Evolutionary conservation across 1,140 invertebrate genomes (phyloP).

Genomic region (Odontomachus brunneus): DNA sequence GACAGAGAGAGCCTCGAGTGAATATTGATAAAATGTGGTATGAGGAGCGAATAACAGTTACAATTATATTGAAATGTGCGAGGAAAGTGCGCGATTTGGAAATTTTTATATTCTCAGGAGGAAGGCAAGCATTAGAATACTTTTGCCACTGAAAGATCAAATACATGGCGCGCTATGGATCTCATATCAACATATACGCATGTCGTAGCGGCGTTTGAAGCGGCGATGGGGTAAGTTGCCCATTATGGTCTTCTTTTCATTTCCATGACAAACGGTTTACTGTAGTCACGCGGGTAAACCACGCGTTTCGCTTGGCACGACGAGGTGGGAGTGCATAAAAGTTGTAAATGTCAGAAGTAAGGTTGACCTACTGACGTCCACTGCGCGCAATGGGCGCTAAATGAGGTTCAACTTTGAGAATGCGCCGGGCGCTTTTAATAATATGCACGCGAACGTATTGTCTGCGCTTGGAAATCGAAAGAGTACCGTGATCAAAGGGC

Average conservation of each 20-base stretch:
- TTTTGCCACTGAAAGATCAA: no score
- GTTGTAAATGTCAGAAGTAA: conserved; percentile 36
- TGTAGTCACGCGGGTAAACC: conserved; percentile 8
- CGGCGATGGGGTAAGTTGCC: background rate
- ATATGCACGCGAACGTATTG: conserved; percentile 44
- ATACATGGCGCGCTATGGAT: no score
- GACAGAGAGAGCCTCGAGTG: no score
- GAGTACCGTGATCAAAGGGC: conserved; percentile 41
- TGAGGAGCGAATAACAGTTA: no score
- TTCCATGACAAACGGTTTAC: conserved; percentile 21
- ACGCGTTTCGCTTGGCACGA: background rate
- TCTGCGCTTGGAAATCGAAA: conserved; percentile 38
- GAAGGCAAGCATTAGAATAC: no score
- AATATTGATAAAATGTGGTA: no score
- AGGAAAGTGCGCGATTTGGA: no score
- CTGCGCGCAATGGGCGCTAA: conserved; percentile 8
- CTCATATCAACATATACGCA: no score
- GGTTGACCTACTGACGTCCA: conserved; percentile 32
- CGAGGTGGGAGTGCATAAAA: background rate
- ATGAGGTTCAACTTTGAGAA: conserved; percentile 38
- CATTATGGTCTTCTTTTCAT: conserved; percentile 19
- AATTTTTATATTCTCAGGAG: no score
- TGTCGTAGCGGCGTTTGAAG: no score
- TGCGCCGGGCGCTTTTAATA: conserved; percentile 38
- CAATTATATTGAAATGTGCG: no score